Conservation (phyloP, 2,888 invertebrate species). For the Epinotia demarniana region DNA sequence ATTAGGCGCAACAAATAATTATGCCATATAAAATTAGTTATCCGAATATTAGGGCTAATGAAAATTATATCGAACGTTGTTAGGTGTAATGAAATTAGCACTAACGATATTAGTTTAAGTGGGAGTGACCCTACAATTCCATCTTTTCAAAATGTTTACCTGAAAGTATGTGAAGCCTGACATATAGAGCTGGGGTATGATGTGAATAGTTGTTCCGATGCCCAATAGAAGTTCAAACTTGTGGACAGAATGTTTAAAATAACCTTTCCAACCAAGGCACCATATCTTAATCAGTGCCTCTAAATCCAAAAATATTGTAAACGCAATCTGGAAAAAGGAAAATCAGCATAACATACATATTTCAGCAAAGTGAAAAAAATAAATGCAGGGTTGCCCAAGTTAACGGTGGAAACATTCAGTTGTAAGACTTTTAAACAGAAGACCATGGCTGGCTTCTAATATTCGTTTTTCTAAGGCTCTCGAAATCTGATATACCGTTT, state of each 20-base stretch:
- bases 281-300: slow-evolving; percentile 99
- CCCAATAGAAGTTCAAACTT: slow-evolving; percentile 98
- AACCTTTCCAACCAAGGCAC: slow-evolving; percentile 98
- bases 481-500: not conserved
- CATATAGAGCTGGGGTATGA: slow-evolving; percentile 96
- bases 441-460: not conserved
- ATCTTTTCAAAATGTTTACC: slow-evolving; percentile 73
- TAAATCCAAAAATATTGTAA: slow-evolving; percentile 96
- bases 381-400: not conserved
- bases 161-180: slow-evolving; percentile 98
- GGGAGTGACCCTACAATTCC: no score
- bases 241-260: slow-evolving; percentile 98
- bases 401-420: not conserved
- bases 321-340: slow-evolving; percentile 88
- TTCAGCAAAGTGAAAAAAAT: not conserved
- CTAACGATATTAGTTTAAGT: no score
- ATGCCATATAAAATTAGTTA: no score
- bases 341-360: not conserved
- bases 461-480: not conserved
- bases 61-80: no score
- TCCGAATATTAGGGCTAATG: no score
- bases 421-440: not conserved
- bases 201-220: slow-evolving; percentile 96
- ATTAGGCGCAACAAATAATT: no score
- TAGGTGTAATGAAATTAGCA: no score